phyloP scores from a whole-genome alignment of 92 coral and sea anemone species.

The Phymanthus crucifer region DNA sequence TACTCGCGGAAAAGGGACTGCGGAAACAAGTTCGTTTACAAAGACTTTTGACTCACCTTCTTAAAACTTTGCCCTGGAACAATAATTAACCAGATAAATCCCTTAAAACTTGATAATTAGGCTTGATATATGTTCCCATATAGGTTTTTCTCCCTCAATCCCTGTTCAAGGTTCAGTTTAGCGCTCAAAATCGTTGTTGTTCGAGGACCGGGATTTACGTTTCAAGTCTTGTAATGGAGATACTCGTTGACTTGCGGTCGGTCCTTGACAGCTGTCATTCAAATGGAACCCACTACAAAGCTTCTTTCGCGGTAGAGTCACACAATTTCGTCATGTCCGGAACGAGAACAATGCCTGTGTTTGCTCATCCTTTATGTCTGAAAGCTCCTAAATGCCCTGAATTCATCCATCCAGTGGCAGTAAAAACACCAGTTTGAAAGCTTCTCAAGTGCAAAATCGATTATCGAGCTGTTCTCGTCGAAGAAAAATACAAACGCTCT shows the following conservation, averaged over 20 bases:
- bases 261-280: constrained; percentile 68
- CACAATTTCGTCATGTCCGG: constrained; percentile 51
- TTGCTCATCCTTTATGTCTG: constrained; percentile 4
- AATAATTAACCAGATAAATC: constrained; percentile 9
- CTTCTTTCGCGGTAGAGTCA: constrained; percentile 23
- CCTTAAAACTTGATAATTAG: not conserved
- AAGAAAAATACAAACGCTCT: not conserved
- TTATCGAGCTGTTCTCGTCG: not conserved
- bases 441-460: not conserved
- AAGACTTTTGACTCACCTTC: constrained; percentile 29
- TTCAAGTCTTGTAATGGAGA: constrained; percentile 14
- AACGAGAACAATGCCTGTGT: constrained; percentile 14
- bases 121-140: constrained; percentile 18
- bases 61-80: constrained; percentile 19
- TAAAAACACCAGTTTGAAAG: constrained; percentile 3
- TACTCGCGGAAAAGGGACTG: not conserved
- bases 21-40: constrained; percentile 10
- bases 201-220: constrained; percentile 20
- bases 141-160: not conserved
- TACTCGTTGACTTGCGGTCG: constrained; percentile 25
- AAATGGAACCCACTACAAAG: constrained; percentile 31
- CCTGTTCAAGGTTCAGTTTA: not conserved
- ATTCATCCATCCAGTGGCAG: constrained; percentile 24
- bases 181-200: constrained; percentile 9
- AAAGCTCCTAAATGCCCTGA: constrained; percentile 1